phyloP scores from a whole-genome alignment of 2,888 invertebrate species.

The Dromius quadrimaculatus region DNA sequence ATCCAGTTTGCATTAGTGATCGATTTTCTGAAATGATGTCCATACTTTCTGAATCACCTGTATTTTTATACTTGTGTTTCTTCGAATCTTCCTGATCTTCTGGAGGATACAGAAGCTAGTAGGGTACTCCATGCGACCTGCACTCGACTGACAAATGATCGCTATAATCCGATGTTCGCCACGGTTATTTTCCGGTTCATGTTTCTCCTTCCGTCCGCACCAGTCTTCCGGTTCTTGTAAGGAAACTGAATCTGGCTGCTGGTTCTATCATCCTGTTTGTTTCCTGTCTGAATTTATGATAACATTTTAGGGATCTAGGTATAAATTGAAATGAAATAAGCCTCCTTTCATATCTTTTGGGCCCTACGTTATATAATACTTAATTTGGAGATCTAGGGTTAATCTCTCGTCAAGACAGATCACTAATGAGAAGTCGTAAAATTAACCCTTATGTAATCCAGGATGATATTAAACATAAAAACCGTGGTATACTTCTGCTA shows the following conservation, averaged over 20 bases:
- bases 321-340: constrained; percentile 33
- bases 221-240: constrained; percentile 42
- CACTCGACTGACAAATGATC: constrained; percentile 42
- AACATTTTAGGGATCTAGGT: constrained; percentile 28
- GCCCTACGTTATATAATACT: background rate
- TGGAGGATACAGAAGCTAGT: too few species aligned
- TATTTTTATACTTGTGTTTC: too few species aligned
- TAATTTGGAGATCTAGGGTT: constrained; percentile 3
- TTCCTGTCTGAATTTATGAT: constrained; percentile 33
- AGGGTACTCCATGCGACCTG: constrained; percentile 21
- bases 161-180: constrained; percentile 40
- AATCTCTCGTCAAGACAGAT: constrained; percentile 24
- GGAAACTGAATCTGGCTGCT: constrained; percentile 23
- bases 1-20: too few species aligned
- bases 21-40: too few species aligned
- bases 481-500: too few species aligned
- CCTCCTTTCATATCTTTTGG: constrained; percentile 29
- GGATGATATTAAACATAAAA: too few species aligned
- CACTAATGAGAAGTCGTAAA: background rate
- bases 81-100: too few species aligned
- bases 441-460: background rate
- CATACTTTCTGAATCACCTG: too few species aligned
- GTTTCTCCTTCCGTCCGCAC: constrained; percentile 43
- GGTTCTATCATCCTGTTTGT: constrained; percentile 19
- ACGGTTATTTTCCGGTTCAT: constrained; percentile 48